phyloP scores from a whole-genome alignment of 2,888 invertebrate genomes.

The Thecocarcelia acutangulata region DNA sequence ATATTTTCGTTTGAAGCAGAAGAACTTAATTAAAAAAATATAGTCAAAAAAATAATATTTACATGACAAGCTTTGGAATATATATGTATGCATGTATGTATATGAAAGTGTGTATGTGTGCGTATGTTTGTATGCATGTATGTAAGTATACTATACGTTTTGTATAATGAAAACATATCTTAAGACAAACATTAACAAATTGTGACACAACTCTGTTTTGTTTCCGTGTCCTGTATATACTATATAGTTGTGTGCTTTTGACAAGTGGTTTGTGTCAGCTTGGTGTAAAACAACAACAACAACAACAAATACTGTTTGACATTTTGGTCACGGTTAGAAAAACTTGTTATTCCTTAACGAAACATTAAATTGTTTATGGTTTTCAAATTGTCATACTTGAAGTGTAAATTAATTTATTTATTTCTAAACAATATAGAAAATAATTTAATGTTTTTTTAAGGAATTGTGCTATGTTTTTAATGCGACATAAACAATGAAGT shows the following conservation, averaged over 20 bases:
- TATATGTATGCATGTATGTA: no score
- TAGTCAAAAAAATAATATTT: no score
- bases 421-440: conserved; percentile 1
- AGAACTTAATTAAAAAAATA: not conserved
- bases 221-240: not conserved
- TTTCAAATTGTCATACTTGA: conserved; percentile 7
- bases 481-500: no score
- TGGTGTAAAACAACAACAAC: not conserved
- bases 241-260: conserved; percentile 10
- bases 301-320: conserved; percentile 11
- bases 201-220: no score
- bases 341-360: conserved; percentile 3
- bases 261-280: conserved; percentile 22
- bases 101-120: no score
- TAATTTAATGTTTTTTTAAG: no score
- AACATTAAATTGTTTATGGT: not conserved
- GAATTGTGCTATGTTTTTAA: no score
- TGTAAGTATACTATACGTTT: no score
- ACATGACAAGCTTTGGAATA: no score
- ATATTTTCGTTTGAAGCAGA: not conserved
- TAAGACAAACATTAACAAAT: no score
- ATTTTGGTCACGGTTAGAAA: conserved; percentile 24
- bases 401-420: conserved; percentile 2
- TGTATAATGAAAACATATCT: no score
- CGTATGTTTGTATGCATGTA: no score